Conservation (phyloP, 2,888 invertebrate genomes). For the Silvanus unidentatus region DNA sequence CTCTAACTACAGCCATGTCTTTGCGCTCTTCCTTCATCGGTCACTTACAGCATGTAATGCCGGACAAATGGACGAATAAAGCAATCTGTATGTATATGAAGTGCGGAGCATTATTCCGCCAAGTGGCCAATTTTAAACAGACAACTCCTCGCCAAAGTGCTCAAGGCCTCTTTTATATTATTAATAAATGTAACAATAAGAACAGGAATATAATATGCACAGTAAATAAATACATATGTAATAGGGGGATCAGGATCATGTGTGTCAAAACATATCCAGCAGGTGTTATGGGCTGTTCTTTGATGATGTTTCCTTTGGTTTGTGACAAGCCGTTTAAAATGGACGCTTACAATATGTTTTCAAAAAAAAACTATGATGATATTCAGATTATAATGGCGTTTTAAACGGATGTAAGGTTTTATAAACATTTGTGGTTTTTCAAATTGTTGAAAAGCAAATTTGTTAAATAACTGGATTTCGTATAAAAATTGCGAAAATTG, state of each 20-base stretch:
- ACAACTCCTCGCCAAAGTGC: slow-evolving; percentile 11
- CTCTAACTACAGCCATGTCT: no score
- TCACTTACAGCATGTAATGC: slow-evolving; percentile 7
- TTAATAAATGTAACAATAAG: slow-evolving; percentile 15
- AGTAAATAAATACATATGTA: not conserved
- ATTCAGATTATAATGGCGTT: no score
- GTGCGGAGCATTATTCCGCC: slow-evolving; percentile 13
- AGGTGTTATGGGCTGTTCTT: not conserved
- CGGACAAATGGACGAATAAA: slow-evolving; percentile 5
- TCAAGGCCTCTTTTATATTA: slow-evolving; percentile 5
- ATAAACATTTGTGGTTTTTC: no score
- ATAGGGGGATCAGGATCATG: not conserved
- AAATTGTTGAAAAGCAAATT: no score
- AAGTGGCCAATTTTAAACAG: slow-evolving; percentile 17
- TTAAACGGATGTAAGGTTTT: no score
- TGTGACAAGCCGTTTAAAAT: not conserved
- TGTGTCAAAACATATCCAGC: not conserved
- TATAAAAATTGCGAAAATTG: no score
- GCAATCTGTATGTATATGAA: slow-evolving; percentile 7
- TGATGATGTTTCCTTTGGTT: no score
- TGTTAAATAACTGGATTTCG: no score
- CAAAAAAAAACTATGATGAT: no score
- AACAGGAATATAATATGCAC: slow-evolving; percentile 1
- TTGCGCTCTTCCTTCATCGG: no score
- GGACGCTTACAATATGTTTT: slow-evolving; percentile 2